Evolutionary conservation across 2,888 invertebrate genomes (phyloP), one percentile per base, ranked within the genome.

Genomic region (Orthonevra nobilis): DNA sequence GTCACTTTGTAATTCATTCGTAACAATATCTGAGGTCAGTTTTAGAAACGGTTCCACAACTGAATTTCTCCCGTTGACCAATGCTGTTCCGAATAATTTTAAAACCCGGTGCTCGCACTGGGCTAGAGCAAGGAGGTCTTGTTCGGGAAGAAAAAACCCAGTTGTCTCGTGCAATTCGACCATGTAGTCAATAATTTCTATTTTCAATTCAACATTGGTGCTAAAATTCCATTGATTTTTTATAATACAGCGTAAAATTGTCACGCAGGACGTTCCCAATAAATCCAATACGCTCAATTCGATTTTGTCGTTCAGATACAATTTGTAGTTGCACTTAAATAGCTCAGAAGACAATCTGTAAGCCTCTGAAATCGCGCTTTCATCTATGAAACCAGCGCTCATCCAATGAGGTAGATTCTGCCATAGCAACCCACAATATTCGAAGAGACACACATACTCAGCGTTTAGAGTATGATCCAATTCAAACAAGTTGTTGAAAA

Each of bases 391-490:
- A 0, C 56, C 54, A 9, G 30, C 4, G 3, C 19, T 46, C 19
- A 56, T 61, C 79, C 79, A 79, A 2, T 56, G 52, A 0, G 60
- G 5, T 2, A 79, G 26, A n/a, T 79, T 73, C 4, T 73, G 56
- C 72, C 72, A 79, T 10, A 72, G 0, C 38, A 79, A n/a, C 15
- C 61, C 60, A 9, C 79, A 79, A 9, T 68, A 56, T 1, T 73
- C 61, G 10, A 79, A 79, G 1, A 79, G 56, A 15, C 66, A 23
- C 9, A 34, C 50, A 14, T 79, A 79, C 0, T 68, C 66, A 1
- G 20, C 7, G 0, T 42, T 61, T 5, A 66, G 20, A 0, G 30
- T 1, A 2, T 5, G 26, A 3, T 48, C 26, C 3, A 61, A 10
- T 6, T 66, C 66, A 2, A 30, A 60, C 0, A 79, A 12, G 44